These are phyloP conservation scores for Rhinogobio ventralis DNA, from an alignment of 2,797 vertebrate species.

Conservation along the genomic window DNA sequence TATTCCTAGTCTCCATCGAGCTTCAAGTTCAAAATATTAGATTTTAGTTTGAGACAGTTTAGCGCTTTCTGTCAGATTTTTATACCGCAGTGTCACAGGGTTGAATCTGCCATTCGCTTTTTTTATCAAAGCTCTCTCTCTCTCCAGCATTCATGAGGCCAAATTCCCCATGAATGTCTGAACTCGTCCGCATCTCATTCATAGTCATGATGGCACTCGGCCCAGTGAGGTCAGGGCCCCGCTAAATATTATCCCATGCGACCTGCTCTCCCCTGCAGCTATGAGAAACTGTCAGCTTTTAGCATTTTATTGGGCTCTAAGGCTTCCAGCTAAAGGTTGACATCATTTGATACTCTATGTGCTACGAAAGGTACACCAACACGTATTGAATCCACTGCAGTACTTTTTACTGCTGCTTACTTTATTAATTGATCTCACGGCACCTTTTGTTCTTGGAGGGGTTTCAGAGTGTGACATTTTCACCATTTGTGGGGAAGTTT, in stretches of 20 bases:
- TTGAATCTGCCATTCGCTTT: conserved; percentile 17
- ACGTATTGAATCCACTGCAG: conserved; percentile 9
- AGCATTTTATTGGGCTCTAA: conserved; percentile 39
- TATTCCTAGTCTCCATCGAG: background rate
- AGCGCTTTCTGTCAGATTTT: background rate
- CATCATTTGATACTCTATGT: conserved; percentile 17
- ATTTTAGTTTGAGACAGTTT: background rate
- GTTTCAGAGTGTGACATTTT: conserved; percentile 25
- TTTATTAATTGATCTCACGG: conserved; percentile 49
- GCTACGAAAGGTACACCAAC: background rate
- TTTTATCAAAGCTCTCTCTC: conserved; percentile 37
- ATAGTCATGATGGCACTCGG: conserved; percentile 54
- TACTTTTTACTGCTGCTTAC: background rate
- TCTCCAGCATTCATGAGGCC: conserved; percentile 9
- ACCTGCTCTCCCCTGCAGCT: background rate
- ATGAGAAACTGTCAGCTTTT: conserved; percentile 20
- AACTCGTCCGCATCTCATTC: conserved; percentile 51
- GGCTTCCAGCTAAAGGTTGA: conserved; percentile 23
- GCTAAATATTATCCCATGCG: conserved; percentile 48
- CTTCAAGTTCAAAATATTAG: background rate
- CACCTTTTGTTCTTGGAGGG: conserved; percentile 31
- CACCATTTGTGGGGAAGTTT: conserved; percentile 54
- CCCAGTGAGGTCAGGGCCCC: conserved; percentile 46
- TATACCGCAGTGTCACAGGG: background rate
- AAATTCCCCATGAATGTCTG: conserved; percentile 46